phyloP scores from a whole-genome alignment of 2,113 vertebrate species.

The Psephotus haematonotus region DNA sequence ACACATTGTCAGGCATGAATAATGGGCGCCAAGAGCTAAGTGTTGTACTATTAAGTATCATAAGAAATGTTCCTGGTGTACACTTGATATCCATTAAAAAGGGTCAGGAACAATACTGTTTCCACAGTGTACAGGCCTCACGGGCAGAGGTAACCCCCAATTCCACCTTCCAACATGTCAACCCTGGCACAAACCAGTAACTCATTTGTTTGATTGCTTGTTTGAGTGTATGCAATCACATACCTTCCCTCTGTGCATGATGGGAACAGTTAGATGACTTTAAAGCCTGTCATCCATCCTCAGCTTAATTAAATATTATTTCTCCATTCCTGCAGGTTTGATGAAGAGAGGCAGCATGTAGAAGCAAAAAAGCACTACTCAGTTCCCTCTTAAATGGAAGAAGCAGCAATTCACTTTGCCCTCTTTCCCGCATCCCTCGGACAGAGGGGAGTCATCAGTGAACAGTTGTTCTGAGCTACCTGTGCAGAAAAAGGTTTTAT shows the following conservation, averaged over 20 bases:
- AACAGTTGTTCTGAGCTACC: background rate
- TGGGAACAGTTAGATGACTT: background rate
- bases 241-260: background rate
- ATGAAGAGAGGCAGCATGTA: background rate
- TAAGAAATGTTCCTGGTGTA: background rate
- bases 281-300: background rate
- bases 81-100: background rate
- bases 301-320: background rate
- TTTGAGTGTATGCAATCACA: background rate
- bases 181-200: background rate
- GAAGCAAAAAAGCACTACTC: background rate
- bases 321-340: background rate
- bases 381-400: background rate
- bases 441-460: background rate
- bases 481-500: background rate
- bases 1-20: background rate
- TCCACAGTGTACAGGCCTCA: background rate
- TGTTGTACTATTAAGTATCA: background rate
- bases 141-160: background rate
- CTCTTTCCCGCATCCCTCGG: rapidly evolving
- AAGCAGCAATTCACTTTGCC: background rate
- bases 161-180: background rate
- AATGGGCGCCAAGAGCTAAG: background rate
- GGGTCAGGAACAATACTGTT: background rate
- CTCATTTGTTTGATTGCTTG: background rate